These are phyloP conservation scores for Rhinogobio ventralis DNA, from an alignment of 2,797 vertebrate genomes.

Conservation along the genomic window DNA sequence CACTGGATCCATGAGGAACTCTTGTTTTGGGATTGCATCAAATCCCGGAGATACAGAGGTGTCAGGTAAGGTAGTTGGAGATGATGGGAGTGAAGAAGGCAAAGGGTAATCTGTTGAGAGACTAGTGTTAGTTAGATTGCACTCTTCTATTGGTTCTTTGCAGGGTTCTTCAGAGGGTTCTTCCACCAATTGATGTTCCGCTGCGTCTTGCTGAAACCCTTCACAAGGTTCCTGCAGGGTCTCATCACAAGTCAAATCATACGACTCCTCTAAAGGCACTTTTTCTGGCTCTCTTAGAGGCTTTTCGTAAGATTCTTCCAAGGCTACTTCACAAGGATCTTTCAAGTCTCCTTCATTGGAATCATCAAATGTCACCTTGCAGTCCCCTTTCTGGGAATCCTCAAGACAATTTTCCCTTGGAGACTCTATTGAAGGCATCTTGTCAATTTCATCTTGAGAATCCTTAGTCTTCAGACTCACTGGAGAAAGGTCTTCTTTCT, in stretches of 20 bases:
- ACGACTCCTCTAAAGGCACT: slow-evolving; percentile 54
- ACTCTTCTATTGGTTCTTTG: slow-evolving; percentile 57
- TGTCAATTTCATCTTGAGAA: slow-evolving; percentile 52
- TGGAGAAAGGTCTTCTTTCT: slow-evolving; percentile 71
- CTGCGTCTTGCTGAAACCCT: slow-evolving; percentile 50
- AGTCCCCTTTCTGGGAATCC: slow-evolving; percentile 32
- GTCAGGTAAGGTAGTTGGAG: slow-evolving; percentile 53
- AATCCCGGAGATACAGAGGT: slow-evolving; percentile 36
- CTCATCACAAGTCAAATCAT: slow-evolving; percentile 49
- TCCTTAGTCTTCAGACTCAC: slow-evolving; percentile 50
- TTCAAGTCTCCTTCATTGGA: slow-evolving; percentile 47
- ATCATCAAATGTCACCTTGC: slow-evolving; percentile 49
- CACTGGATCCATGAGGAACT: slow-evolving; percentile 65
- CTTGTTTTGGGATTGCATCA: slow-evolving; percentile 53
- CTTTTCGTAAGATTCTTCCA: slow-evolving; percentile 52
- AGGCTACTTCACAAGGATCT: slow-evolving; percentile 53
- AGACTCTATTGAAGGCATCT: slow-evolving; percentile 59
- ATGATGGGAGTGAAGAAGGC: slow-evolving; percentile 53
- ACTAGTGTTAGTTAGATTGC: slow-evolving; percentile 49
- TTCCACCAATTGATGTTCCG: slow-evolving; percentile 60
- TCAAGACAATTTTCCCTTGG: slow-evolving; percentile 55
- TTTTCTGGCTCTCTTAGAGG: slow-evolving; percentile 49
- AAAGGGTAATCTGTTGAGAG: slow-evolving; percentile 53
- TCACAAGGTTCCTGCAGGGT: slow-evolving; percentile 50
- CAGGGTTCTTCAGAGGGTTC: slow-evolving; percentile 53